Conservation (phyloP, 2,888 invertebrate genomes). For the Cheilosia grossa region DNA sequence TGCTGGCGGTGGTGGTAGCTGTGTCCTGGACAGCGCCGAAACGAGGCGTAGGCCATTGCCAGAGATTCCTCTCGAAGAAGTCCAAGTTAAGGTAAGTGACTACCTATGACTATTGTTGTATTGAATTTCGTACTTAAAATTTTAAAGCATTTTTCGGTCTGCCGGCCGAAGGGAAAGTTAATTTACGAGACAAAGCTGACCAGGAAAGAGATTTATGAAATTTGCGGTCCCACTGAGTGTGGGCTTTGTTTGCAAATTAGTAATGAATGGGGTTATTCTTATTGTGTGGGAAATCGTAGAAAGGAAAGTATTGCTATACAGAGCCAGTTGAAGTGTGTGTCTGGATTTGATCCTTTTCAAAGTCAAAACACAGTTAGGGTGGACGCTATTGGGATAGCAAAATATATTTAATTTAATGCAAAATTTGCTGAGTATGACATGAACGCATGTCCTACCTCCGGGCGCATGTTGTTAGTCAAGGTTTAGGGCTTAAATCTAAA, state of each 20-base stretch:
- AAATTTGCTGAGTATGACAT: too few species aligned
- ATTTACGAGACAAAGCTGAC: slow-evolving; percentile 31
- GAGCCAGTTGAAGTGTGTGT: too few species aligned
- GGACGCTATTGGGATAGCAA: too few species aligned
- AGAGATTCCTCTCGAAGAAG: slow-evolving; percentile 68
- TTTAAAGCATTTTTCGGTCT: slow-evolving; percentile 45
- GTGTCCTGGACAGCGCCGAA: slow-evolving; percentile 37
- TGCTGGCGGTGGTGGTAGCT: background rate
- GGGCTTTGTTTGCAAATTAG: slow-evolving; percentile 17
- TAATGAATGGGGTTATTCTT: background rate
- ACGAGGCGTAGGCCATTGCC: slow-evolving; percentile 75
- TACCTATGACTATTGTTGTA: slow-evolving; percentile 24
- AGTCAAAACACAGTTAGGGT: too few species aligned
- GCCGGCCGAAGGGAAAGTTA: slow-evolving; percentile 25
- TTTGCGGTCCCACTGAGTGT: slow-evolving; percentile 2
- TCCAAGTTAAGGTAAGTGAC: slow-evolving; percentile 68
- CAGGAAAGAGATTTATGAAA: slow-evolving; percentile 50
- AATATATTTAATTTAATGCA: too few species aligned
- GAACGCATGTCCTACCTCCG: too few species aligned
- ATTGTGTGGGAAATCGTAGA: background rate
- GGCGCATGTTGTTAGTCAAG: too few species aligned
- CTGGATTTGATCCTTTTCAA: too few species aligned
- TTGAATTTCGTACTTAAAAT: slow-evolving; percentile 45
- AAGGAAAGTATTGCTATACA: too few species aligned
- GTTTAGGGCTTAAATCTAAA: too few species aligned